Conservation (phyloP, 2,888 invertebrate species). For the Scaptomyza cyrtandrae region DNA sequence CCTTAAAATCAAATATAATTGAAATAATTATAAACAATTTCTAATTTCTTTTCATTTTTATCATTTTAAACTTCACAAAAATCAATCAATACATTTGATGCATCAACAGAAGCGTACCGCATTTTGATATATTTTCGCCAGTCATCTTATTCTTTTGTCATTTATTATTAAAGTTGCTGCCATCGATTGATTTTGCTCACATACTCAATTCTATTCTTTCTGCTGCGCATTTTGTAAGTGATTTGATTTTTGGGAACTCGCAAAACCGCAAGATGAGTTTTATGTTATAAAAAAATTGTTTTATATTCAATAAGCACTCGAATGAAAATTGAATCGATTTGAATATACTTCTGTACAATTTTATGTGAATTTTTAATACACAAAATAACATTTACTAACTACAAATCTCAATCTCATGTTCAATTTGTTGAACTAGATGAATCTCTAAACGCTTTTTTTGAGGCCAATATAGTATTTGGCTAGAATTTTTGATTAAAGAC, state of each 20-base stretch:
- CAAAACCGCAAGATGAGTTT: not conserved
- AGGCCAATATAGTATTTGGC: constrained; percentile 11
- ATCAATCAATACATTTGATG: not conserved
- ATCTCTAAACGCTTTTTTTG: not conserved
- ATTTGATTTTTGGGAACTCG: not conserved
- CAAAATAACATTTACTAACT: not conserved
- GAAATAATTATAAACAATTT: too few species aligned
- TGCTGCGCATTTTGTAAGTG: not conserved
- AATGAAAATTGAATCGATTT: not conserved
- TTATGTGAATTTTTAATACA: not conserved
- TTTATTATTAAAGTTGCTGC: constrained; percentile 3
- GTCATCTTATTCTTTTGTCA: not conserved
- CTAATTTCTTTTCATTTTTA: not conserved
- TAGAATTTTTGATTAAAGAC: constrained; percentile 60
- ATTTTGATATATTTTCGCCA: not conserved
- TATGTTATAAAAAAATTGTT: not conserved
- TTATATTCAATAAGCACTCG: not conserved
- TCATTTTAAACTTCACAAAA: not conserved
- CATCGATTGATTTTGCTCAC: not conserved
- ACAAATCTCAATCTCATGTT: not conserved
- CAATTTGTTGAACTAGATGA: constrained; percentile 1
- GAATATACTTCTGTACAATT: not conserved
- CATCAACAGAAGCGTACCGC: not conserved
- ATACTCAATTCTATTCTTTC: not conserved
- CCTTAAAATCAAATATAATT: too few species aligned